A percentile compares a stretch with the other conserved stretches of the same genome.
Conservation (phyloP, 2,797 vertebrate species). For the Poecilia velifera region DNA sequence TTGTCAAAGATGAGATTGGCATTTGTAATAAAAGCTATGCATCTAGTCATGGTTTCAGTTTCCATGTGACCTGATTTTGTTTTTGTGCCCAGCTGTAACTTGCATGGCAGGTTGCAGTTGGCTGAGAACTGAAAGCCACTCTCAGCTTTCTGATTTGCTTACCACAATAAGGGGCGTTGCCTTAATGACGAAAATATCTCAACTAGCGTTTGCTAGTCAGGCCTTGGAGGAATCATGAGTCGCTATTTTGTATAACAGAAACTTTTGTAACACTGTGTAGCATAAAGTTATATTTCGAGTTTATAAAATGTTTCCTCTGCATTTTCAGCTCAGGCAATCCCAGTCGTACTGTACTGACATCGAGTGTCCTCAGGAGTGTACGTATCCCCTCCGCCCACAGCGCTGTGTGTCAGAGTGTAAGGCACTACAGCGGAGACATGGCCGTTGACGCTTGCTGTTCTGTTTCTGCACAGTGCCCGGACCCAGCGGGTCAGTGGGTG, state of each 20-base stretch:
- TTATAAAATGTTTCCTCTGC: conserved; percentile 9
- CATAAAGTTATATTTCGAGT: conserved; percentile 2
- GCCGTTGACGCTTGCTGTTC: background rate
- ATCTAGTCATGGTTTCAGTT: conserved; percentile 7
- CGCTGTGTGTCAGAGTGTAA: background rate
- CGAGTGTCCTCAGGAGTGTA: conserved; percentile 82
- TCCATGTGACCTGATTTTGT: conserved; percentile 37
- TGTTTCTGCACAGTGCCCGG: conserved; percentile 86
- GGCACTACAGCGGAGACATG: background rate
- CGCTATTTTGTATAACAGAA: background rate
- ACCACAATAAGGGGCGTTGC: conserved; percentile 34
- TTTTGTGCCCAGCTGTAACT: conserved; percentile 43
- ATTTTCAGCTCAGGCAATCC: conserved; percentile 92
- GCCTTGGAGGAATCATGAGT: background rate
- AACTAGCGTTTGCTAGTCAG: conserved; percentile 8
- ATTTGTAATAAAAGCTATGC: background rate
- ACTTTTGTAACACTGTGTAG: background rate
- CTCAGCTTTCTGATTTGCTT: conserved; percentile 25
- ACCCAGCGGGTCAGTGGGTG: conserved; percentile 82
- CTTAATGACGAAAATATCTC: conserved; percentile 5
- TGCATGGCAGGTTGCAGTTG: conserved; percentile 38
- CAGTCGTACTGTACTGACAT: conserved; percentile 92
- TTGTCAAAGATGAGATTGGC: background rate
- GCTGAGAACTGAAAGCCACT: conserved; percentile 9
- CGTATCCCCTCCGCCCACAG: conserved; percentile 41